Percentiles rank a stretch among this genome's conserved stretches.
Conservation (phyloP, 1,140 invertebrate genomes). For the Ganaspis sp. region DNA sequence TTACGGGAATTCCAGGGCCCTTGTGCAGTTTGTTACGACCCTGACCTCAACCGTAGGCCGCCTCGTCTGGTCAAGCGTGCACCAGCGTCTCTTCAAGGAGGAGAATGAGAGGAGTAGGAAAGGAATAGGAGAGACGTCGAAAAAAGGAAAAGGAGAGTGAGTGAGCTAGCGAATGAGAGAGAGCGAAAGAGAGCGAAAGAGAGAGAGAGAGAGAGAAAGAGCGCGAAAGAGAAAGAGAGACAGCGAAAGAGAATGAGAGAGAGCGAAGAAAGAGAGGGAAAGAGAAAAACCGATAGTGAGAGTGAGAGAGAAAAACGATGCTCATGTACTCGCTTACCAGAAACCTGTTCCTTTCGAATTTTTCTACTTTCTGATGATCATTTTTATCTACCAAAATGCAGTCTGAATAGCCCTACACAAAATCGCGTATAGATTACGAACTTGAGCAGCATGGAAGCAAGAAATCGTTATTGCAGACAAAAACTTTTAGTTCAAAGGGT, state of each 20-base stretch:
- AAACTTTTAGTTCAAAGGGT: too few species aligned
- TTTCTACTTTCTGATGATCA: constrained; percentile 70
- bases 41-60: constrained; percentile 68
- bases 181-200: constrained; percentile 38
- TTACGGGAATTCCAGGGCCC: constrained; percentile 14
- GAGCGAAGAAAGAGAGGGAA: constrained; percentile 19
- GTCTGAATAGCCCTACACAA: background rate
- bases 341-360: constrained; percentile 72
- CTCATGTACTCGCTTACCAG: constrained; percentile 60
- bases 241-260: constrained; percentile 32
- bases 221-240: constrained; percentile 29
- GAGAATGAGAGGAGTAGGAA: constrained; percentile 76
- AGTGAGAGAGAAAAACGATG: constrained; percentile 36
- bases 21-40: constrained; percentile 51
- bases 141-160: constrained; percentile 52
- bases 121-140: constrained; percentile 49
- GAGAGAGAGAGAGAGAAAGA: constrained; percentile 30
- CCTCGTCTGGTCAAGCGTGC: constrained; percentile 71
- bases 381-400: constrained; percentile 58
- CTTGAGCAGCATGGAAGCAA: background rate
- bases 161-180: constrained; percentile 47
- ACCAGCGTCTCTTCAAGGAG: constrained; percentile 72
- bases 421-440: background rate
- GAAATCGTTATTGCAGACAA: background rate
- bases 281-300: constrained; percentile 32